Evolutionary conservation across 2,797 vertebrate genomes (phyloP), one percentile per base, ranked within the genome.

Genomic region (Micromesistius poutassou): DNA sequence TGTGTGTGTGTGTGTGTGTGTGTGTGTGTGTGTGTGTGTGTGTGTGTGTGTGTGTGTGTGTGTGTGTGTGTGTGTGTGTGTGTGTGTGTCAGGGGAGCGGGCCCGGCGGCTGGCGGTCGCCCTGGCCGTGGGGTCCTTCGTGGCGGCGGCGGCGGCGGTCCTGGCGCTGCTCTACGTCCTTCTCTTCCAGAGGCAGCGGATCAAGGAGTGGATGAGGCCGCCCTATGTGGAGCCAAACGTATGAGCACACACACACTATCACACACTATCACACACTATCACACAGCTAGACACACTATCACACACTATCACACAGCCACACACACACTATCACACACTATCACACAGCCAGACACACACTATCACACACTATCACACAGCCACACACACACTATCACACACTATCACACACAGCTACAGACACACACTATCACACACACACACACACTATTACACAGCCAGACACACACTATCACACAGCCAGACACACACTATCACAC

Each of bases 151-250:
- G 1, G 0, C 71, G 0, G 0, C 70, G 0, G 80, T 25, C 0
- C 62, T 28, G 62, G 7, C 3, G 1, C 2, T 28, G 0, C 31
- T 30, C 0, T 88, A 84, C 36, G 0, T 85, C 19, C 40, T 2
- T 80, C 50, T 84, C 46, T 81, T 6, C 50, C 40, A 81, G 0
- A 0, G 0, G 0, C 3, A 7, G n/a, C 81, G 6, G 30, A 30
- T 90, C 75, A 91, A 90, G 30, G 0, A 14, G 38, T 79, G 30
- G 3, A 55, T 89, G 71, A 50, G 2, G 1, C 74, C 73, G 5
- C 80, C 55, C 0, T 78, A n/a, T 2, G 0, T 31, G 1, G 79
- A 82, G 4, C 68, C 81, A 14, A 0, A n/a, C 0, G 85, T 87
- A 35, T 80, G 83, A 1, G 35, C 72, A 73, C 16, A 72, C 16